Conservation (phyloP, 2,888 invertebrate genomes). For the Ariolimax columbianus region DNA sequence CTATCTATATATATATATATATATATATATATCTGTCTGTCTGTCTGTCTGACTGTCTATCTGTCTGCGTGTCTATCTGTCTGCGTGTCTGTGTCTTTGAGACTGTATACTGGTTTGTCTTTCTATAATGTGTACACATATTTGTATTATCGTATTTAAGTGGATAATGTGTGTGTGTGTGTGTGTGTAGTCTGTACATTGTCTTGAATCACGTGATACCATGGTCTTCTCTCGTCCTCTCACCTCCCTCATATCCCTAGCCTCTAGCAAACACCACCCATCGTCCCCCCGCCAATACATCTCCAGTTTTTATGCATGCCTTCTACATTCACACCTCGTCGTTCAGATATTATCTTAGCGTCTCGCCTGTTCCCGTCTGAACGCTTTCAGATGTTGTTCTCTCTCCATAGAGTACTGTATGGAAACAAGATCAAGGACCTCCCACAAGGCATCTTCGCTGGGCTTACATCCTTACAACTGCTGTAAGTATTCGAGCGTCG, state of each 20-base stretch:
- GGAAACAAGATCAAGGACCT: constrained; percentile 98
- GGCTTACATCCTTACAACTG: constrained; percentile 92
- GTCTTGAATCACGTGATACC: too few relatives aligned
- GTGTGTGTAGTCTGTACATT: too few relatives aligned
- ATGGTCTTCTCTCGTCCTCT: too few relatives aligned
- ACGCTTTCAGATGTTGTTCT: constrained; percentile 10
- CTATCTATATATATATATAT: too few relatives aligned
- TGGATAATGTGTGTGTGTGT: too few relatives aligned
- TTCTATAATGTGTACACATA: too few relatives aligned
- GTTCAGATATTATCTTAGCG: not conserved
- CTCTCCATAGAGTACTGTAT: constrained; percentile 89
- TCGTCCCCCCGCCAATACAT: too few relatives aligned
- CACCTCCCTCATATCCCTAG: not conserved
- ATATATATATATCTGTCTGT: not conserved
- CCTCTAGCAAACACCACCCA: not conserved
- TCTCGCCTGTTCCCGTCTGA: not conserved
- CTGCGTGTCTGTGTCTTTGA: too few relatives aligned
- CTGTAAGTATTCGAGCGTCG: constrained; percentile 82
- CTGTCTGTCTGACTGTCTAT: not conserved
- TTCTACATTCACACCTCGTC: not conserved
- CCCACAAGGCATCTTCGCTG: constrained; percentile 94
- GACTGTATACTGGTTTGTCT: not conserved
- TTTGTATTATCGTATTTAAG: too few relatives aligned
- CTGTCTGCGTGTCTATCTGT: too few relatives aligned
- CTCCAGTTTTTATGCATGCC: not conserved